Evolutionary conservation across 2,797 vertebrate genomes (phyloP).

Genomic region (Geotrypetes seraphini): DNA sequence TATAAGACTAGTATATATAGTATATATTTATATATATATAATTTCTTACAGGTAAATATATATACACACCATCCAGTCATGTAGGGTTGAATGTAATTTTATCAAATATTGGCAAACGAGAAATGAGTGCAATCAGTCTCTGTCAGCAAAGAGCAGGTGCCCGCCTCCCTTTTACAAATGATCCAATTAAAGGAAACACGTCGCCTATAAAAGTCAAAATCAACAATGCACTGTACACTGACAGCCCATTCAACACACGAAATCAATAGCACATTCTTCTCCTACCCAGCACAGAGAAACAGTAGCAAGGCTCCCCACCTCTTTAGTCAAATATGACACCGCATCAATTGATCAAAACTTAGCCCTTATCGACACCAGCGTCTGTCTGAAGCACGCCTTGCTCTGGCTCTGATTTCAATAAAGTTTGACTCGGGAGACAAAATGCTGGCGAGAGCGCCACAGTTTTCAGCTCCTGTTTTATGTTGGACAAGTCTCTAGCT

Average conservation of each 20-base stretch:
- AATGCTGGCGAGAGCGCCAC: conserved; percentile 28
- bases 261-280: conserved; percentile 66
- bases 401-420: conserved; percentile 44
- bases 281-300: conserved; percentile 51
- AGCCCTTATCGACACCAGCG: conserved; percentile 55
- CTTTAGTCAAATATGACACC: conserved; percentile 74
- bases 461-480: conserved; percentile 8
- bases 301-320: conserved; percentile 63
- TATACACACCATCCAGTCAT: conserved; percentile 41
- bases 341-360: conserved; percentile 68
- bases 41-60: too few species aligned
- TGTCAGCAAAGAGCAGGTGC: conserved; percentile 58
- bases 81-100: conserved; percentile 62
- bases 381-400: conserved; percentile 57
- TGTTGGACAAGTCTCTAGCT: conserved; percentile 7
- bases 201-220: conserved; percentile 75
- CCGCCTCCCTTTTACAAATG: conserved; percentile 72
- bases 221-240: conserved; percentile 64
- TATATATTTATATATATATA: not conserved
- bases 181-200: conserved; percentile 77
- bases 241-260: conserved; percentile 71
- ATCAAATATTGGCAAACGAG: conserved; percentile 80
- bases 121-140: conserved; percentile 71
- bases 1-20: too few species aligned
- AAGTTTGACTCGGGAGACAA: conserved; percentile 57